Evolutionary conservation across 2,888 invertebrate genomes (phyloP), one percentile per base, ranked within the genome.

Genomic region (Chalcis sispes): DNA sequence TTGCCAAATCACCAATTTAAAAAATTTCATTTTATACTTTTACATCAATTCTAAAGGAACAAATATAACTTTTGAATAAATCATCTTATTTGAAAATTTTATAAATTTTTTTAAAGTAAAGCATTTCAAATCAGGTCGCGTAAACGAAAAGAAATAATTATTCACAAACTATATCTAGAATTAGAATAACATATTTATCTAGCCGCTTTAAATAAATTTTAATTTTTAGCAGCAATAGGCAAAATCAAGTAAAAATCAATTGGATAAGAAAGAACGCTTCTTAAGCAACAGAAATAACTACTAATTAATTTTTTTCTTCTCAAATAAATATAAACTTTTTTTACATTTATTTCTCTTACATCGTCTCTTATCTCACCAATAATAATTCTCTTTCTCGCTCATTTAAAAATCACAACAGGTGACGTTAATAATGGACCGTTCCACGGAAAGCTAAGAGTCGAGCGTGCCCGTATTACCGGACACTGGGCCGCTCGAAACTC

Each of bases 321-420:
- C 54, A 72, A 76, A 76, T 76, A 76, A 76, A 76, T 76, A 72
- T 62, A 54, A 72, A 61, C 36, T n/a, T 62, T 67, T 48, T 50
- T 42, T 58, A 25, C 10, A 18, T 58, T 56, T 54, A 29, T 64
- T 42, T 42, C 46, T 71, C 59, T 76, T 50, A 27, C 72, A 76
- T 48, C 54, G 67, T 66, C 54, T 72, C 40, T 8, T 46, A 25
- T 54, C 18, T 46, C 61, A 25, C 69, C 62, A 54, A 67, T 50
- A n/a, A 62, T 71, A 52, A 10, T 66, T 46, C 25, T 69, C 42
- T 18, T 25, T 64, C 18, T 40, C 54, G 15, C 25, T 66, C n/a
- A 42, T n/a, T n/a, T 23, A 54, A 67, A 61, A 18, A 32, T 75
- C 27, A 40, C 56, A 48, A 61, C 18, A 52, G 29, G 36, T 56